Evolutionary conservation across 2,888 invertebrate species (phyloP).

Genomic region (Trichopoda pennipes): DNA sequence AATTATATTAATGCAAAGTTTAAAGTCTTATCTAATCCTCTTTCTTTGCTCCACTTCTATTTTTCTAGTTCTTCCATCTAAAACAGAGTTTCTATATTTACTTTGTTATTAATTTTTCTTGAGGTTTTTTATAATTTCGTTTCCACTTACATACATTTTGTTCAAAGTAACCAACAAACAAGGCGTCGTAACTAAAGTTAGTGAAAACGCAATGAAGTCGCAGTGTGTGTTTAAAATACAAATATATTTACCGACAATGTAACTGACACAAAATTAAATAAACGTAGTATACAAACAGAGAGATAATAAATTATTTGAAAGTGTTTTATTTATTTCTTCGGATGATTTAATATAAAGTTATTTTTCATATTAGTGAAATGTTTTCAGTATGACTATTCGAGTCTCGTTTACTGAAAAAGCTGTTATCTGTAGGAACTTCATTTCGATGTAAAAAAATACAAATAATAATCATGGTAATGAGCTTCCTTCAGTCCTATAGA

Average conservation of each 20-base stretch:
- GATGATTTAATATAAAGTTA: too few relatives aligned
- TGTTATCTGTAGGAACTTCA: too few relatives aligned
- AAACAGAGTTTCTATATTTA: slow-evolving; percentile 6
- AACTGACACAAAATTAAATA: background rate
- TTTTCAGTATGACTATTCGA: too few relatives aligned
- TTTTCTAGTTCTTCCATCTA: background rate
- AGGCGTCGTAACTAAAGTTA: slow-evolving; percentile 64
- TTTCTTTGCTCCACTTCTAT: background rate
- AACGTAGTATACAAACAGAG: too few relatives aligned
- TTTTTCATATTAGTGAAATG: too few relatives aligned
- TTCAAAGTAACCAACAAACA: slow-evolving; percentile 47
- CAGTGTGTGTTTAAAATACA: slow-evolving; percentile 53
- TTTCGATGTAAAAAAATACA: too few relatives aligned
- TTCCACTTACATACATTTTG: background rate
- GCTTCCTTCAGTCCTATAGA: too few relatives aligned
- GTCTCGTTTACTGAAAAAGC: too few relatives aligned
- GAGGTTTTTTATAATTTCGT: slow-evolving; percentile 16
- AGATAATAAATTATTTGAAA: too few relatives aligned
- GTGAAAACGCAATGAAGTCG: slow-evolving; percentile 57
- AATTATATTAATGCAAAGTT: slow-evolving; percentile 12
- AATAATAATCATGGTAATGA: too few relatives aligned
- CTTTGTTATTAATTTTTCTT: background rate
- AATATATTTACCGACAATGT: background rate
- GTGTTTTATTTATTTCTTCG: too few relatives aligned
- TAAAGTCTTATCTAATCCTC: background rate